These are phyloP conservation scores for Kuschelorhynchus macadamiae DNA, from an alignment of 2,888 invertebrate genomes.

Conservation along the genomic window DNA sequence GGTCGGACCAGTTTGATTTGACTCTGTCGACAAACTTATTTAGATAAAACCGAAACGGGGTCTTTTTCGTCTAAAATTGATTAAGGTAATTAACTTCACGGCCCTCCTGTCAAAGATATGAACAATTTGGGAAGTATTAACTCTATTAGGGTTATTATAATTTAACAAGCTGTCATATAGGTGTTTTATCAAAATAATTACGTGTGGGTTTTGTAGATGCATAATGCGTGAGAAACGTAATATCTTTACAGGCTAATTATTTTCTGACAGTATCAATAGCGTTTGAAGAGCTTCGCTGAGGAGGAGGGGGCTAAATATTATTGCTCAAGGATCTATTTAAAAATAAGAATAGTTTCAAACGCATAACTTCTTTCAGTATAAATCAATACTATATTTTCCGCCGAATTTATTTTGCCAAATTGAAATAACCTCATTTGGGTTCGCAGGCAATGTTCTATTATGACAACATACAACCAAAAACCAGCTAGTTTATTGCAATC, in stretches of 20 bases:
- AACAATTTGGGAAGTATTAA: slow-evolving; percentile 47
- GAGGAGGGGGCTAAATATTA: too few relatives aligned
- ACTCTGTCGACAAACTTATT: slow-evolving; percentile 48
- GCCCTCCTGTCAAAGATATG: slow-evolving; percentile 41
- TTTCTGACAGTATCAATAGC: not conserved
- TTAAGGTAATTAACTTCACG: slow-evolving; percentile 49
- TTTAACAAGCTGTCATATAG: slow-evolving; percentile 45
- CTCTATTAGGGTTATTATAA: slow-evolving; percentile 40
- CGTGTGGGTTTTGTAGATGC: not conserved
- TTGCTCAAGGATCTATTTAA: too few relatives aligned
- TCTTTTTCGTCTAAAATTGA: slow-evolving; percentile 49
- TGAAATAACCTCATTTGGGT: too few relatives aligned
- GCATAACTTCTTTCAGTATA: too few relatives aligned
- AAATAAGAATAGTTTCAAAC: too few relatives aligned
- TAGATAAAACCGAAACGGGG: slow-evolving; percentile 46
- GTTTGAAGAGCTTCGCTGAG: too few relatives aligned
- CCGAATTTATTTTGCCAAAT: too few relatives aligned
- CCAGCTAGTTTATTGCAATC: too few relatives aligned
- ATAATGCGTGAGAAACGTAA: not conserved
- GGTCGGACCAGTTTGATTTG: slow-evolving; percentile 27
- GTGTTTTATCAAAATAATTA: slow-evolving; percentile 22
- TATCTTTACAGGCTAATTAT: not conserved
- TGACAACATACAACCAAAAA: too few relatives aligned
- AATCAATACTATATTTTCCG: too few relatives aligned
- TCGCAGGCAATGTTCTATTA: too few relatives aligned